Conservation (phyloP, 2,797 vertebrate species). For the Anguilla obscura region DNA sequence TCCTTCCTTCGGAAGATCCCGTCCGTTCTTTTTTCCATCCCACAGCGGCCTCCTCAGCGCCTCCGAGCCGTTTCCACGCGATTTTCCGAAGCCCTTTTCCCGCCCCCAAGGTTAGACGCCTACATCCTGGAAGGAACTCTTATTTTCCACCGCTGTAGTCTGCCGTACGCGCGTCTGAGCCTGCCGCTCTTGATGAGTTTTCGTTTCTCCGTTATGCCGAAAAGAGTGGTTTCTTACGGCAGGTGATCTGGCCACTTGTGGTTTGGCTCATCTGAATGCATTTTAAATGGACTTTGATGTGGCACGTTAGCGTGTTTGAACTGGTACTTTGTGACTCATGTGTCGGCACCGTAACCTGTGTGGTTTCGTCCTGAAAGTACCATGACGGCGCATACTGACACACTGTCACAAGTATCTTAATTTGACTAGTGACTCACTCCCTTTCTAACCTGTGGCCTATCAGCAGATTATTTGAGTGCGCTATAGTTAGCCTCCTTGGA, state of each 20-base stretch:
- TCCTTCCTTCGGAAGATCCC: slow-evolving; percentile 1
- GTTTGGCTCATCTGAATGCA: not conserved
- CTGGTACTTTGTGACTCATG: not conserved
- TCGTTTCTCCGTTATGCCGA: not conserved
- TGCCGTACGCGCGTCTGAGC: not conserved
- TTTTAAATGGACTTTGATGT: slow-evolving; percentile 1
- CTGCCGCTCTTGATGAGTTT: not conserved
- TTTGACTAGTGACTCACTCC: not conserved
- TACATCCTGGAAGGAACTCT: not conserved
- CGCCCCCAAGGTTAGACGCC: not conserved
- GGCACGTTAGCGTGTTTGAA: not conserved
- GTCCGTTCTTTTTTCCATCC: not conserved
- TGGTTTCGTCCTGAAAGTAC: not conserved
- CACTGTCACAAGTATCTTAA: not conserved
- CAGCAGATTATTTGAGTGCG: not conserved
- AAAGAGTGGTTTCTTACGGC: not conserved
- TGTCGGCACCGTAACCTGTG: not conserved
- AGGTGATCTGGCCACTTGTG: not conserved
- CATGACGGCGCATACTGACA: not conserved
- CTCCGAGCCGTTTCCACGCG: not conserved
- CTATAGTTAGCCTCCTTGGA: slow-evolving; percentile 8
- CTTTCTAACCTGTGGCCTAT: not conserved
- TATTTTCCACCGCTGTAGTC: not conserved
- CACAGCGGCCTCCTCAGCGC: not conserved
- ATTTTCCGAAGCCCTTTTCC: not conserved